Evolutionary conservation across 2,888 invertebrate genomes (phyloP).

Genomic region (Polietes domitor): DNA sequence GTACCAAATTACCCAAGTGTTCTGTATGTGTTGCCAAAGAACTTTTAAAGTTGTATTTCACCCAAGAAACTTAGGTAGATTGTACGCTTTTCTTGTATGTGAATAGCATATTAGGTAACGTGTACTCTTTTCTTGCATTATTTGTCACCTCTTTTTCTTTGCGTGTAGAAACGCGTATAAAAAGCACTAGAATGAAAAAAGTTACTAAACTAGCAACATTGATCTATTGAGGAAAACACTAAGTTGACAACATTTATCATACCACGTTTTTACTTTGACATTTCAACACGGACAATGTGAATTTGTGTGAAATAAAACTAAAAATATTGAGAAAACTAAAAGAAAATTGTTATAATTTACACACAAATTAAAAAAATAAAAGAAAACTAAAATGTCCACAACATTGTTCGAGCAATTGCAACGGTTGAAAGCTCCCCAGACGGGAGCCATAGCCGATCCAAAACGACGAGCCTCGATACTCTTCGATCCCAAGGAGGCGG

Average conservation of each 20-base stretch:
- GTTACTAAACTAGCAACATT: no score
- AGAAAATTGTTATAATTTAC: background rate
- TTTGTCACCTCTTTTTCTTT: no score
- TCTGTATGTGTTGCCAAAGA: no score
- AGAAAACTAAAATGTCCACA: constrained; percentile 82
- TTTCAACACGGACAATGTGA: constrained; percentile 21
- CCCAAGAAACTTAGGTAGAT: no score
- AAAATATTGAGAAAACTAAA: background rate
- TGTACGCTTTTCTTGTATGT: no score
- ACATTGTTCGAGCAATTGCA: constrained; percentile 90
- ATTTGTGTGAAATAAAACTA: constrained; percentile 34
- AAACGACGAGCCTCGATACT: constrained; percentile 90
- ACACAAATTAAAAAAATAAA: background rate
- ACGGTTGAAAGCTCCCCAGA: constrained; percentile 89
- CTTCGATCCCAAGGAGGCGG: constrained; percentile 95
- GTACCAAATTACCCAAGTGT: no score
- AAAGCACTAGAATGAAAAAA: background rate
- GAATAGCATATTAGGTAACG: no score
- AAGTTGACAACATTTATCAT: background rate
- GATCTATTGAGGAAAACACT: background rate
- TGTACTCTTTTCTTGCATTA: no score
- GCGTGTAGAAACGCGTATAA: no score
- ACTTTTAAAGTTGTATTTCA: no score
- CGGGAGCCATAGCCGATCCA: constrained; percentile 86
- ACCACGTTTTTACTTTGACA: constrained; percentile 23